A percentile compares a stretch with the other conserved stretches of the same genome.
Evolutionary conservation across 1,140 invertebrate genomes (phyloP).

Genomic region (Drosophila pandora): DNA sequence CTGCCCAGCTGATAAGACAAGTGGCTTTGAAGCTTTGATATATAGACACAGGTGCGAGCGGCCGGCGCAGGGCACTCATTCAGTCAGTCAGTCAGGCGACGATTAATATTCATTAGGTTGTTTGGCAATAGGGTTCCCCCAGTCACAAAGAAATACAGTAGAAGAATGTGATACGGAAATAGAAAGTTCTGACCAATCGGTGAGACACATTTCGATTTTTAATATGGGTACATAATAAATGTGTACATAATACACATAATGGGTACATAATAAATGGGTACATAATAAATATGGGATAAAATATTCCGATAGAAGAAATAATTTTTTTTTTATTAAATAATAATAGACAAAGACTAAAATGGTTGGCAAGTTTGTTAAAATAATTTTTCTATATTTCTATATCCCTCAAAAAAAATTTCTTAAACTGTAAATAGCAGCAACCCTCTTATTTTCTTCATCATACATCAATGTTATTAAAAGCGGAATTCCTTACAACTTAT

Average conservation of each 20-base stretch:
- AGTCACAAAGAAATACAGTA: not conserved
- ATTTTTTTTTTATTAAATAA: no score
- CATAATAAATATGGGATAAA: no score
- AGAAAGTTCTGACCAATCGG: not conserved
- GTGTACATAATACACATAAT: no score
- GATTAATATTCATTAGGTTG: constrained; percentile 59
- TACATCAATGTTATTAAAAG: constrained; percentile 46
- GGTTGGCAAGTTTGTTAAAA: no score
- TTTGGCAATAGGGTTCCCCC: not conserved
- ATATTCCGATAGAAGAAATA: no score
- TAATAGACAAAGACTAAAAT: no score
- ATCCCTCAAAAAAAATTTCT: no score
- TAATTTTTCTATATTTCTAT: no score
- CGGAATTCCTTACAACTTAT: constrained; percentile 35
- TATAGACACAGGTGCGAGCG: constrained; percentile 51
- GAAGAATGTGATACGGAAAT: not conserved
- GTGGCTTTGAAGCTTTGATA: constrained; percentile 77
- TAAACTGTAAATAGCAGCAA: no score
- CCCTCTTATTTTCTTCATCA: constrained; percentile 11
- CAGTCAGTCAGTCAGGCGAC: constrained; percentile 53
- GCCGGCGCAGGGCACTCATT: constrained; percentile 24
- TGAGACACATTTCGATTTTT: not conserved
- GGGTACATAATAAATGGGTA: no score
- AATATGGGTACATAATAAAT: not conserved
- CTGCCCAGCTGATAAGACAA: constrained; percentile 73